phyloP scores from a whole-genome alignment of 2,888 invertebrate species.

The Charanyca ferruginea region DNA sequence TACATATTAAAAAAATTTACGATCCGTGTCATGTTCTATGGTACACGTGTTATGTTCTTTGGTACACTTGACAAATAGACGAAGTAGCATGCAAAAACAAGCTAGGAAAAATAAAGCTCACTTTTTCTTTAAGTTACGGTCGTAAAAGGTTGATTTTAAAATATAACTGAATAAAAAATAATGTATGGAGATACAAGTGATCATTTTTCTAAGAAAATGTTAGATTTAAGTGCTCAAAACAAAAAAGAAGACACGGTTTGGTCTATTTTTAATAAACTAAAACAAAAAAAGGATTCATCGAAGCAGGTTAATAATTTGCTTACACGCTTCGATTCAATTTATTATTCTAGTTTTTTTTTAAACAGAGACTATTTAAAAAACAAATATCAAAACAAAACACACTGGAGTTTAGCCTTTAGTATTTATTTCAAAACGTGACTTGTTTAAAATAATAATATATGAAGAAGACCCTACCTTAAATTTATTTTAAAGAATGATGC shows the following conservation, averaged over 20 bases:
- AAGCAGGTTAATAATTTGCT: background rate
- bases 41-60: too few species aligned
- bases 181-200: background rate
- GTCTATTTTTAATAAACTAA: background rate
- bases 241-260: too few species aligned
- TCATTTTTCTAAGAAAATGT: too few species aligned
- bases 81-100: too few species aligned
- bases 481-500: conserved; percentile 59
- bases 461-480: conserved; percentile 30
- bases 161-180: too few species aligned
- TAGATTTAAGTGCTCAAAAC: too few species aligned
- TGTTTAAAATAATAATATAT: conserved; percentile 21
- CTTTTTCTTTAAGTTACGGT: background rate
- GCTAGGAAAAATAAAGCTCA: background rate
- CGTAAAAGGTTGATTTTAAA: background rate
- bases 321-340: background rate
- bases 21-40: too few species aligned
- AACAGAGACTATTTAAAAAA: background rate
- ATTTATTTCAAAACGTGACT: conserved; percentile 51
- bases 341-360: background rate
- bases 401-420: conserved; percentile 12
- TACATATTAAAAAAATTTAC: too few species aligned
- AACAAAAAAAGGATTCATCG: background rate
- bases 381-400: conserved; percentile 12
- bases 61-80: too few species aligned